phyloP scores from a whole-genome alignment of 2,797 vertebrate genomes.

The Nyctalus aviator region DNA sequence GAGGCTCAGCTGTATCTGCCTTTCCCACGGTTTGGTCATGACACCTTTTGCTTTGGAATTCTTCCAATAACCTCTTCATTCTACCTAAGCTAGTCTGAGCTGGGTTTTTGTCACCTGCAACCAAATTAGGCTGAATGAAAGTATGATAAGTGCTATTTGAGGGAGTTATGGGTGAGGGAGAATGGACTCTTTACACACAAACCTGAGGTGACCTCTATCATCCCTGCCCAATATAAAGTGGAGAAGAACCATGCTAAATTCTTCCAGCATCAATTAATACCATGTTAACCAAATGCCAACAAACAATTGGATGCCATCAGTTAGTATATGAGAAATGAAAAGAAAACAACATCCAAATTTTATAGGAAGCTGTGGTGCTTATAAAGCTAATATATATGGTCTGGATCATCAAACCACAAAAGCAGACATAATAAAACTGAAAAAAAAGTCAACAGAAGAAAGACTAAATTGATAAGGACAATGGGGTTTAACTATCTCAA shows the following conservation, averaged over 20 bases:
- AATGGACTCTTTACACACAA: neutral
- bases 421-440: neutral
- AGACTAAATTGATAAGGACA: neutral
- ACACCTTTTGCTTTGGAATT: constrained; percentile 2
- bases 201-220: neutral
- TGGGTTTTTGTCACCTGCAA: neutral
- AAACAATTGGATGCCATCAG: neutral
- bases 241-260: neutral
- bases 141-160: neutral
- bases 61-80: constrained; percentile 43
- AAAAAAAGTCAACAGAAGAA: constrained; percentile 29
- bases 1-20: neutral
- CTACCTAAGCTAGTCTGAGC: constrained; percentile 15
- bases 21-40: neutral
- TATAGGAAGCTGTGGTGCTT: neutral
- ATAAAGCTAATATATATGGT: neutral
- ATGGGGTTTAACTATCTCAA: neutral
- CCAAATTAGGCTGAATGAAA: neutral
- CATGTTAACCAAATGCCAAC: constrained; percentile 12
- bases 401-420: constrained; percentile 9
- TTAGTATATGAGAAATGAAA: neutral
- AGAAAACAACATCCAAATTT: constrained; percentile 26
- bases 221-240: neutral
- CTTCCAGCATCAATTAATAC: neutral
- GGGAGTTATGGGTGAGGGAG: neutral